A percentile compares a stretch with the other conserved stretches of the same genome.
These are phyloP conservation scores for Sebastes kiyomatsui DNA, from an alignment of 2,797 vertebrate species.

Conservation along the genomic window DNA sequence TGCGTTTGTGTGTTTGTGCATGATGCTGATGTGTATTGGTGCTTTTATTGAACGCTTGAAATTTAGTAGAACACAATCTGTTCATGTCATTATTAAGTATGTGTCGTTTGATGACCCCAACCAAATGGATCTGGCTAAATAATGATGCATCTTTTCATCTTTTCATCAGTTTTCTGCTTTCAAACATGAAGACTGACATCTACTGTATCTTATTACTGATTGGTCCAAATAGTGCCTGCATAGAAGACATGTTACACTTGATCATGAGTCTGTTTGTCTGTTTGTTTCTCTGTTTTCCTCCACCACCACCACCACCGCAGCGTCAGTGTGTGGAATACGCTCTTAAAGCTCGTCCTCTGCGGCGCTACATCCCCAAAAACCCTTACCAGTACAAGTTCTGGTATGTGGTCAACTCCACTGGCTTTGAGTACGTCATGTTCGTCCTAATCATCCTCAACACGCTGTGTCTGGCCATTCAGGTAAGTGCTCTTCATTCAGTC, in stretches of 20 bases:
- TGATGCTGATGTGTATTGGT: background rate
- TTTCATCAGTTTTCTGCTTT: background rate
- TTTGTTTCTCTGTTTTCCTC: background rate
- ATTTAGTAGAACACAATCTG: background rate
- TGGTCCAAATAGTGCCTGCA: background rate
- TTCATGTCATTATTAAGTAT: background rate
- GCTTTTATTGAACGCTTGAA: background rate
- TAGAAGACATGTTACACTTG: background rate
- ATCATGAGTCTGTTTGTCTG: background rate
- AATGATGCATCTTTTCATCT: background rate
- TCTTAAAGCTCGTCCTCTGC: slow-evolving; percentile 94
- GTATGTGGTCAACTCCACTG: slow-evolving; percentile 99
- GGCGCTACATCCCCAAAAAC: slow-evolving; percentile 98
- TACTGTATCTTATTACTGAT: background rate
- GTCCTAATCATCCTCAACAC: slow-evolving; percentile 99
- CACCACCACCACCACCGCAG: slow-evolving; percentile 63
- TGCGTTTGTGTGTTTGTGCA: background rate
- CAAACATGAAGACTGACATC: background rate
- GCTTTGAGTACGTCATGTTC: slow-evolving; percentile 99
- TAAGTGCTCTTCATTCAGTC: slow-evolving; percentile 64
- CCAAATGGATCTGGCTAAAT: background rate
- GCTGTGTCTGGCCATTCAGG: slow-evolving; percentile 98
- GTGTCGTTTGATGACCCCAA: background rate
- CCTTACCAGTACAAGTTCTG: slow-evolving; percentile 99
- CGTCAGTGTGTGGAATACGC: slow-evolving; percentile 99